These are phyloP conservation scores for Chrysotoxum bicinctum DNA, from an alignment of 2,888 invertebrate species.

Conservation along the genomic window DNA sequence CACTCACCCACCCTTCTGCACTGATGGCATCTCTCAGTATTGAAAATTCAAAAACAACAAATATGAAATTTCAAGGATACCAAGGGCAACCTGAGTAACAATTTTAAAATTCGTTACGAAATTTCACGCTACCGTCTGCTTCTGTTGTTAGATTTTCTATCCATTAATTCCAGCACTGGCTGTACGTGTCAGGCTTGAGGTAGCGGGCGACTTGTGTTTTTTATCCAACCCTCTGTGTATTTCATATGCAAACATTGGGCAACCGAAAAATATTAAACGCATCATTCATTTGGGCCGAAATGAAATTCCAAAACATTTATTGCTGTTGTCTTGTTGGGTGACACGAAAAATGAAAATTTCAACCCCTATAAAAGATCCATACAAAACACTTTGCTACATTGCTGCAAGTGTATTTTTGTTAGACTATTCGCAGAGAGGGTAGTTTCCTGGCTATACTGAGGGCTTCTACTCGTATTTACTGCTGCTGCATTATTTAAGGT, in stretches of 20 bases:
- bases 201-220: background rate
- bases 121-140: constrained; percentile 71
- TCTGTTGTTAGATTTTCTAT: constrained; percentile 46
- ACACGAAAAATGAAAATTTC: constrained; percentile 32
- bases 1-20: constrained; percentile 24
- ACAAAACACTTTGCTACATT: constrained; percentile 31
- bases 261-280: constrained; percentile 71
- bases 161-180: constrained; percentile 60
- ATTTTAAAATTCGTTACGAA: constrained; percentile 73
- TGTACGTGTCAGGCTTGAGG: background rate
- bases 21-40: constrained; percentile 36
- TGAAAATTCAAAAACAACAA: constrained; percentile 64
- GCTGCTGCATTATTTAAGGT: constrained; percentile 67
- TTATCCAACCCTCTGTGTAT: constrained; percentile 11
- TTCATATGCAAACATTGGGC: constrained; percentile 59
- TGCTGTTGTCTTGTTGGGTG: constrained; percentile 54
- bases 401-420: constrained; percentile 41
- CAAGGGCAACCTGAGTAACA: background rate
- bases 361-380: constrained; percentile 20
- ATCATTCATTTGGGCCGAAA: constrained; percentile 68
- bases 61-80: constrained; percentile 61
- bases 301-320: constrained; percentile 73
- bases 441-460: background rate
- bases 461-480: background rate
- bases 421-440: background rate